Conservation (phyloP, 2,888 invertebrate genomes). For the Agonopterix heracliana region DNA sequence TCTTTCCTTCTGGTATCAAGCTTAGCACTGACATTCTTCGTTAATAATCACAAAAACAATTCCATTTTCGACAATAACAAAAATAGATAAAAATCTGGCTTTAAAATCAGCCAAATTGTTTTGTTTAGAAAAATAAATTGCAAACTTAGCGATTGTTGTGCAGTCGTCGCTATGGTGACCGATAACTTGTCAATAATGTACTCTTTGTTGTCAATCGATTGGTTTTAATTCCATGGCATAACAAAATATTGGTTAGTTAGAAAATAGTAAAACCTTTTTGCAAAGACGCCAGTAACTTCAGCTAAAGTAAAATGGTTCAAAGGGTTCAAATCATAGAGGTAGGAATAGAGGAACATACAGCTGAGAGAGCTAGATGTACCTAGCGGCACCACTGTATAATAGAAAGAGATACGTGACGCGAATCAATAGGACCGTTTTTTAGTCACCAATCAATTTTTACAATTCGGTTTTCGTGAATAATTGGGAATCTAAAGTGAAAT, state of each 20-base stretch:
- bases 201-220: too few relatives aligned
- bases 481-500: too few relatives aligned
- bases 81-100: conserved; percentile 26
- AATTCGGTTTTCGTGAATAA: too few relatives aligned
- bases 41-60: conserved; percentile 23
- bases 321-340: too few relatives aligned
- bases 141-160: conserved; percentile 35
- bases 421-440: too few relatives aligned
- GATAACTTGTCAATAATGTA: conserved; percentile 41
- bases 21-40: conserved; percentile 66
- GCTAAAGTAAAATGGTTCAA: too few relatives aligned
- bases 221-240: background rate
- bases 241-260: conserved; percentile 16
- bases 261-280: background rate
- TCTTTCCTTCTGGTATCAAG: conserved; percentile 68
- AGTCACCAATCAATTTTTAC: too few relatives aligned
- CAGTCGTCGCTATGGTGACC: conserved; percentile 45
- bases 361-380: too few relatives aligned
- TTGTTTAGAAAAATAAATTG: conserved; percentile 24
- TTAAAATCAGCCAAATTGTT: conserved; percentile 28
- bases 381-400: too few relatives aligned
- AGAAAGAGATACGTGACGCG: too few relatives aligned
- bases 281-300: too few relatives aligned
- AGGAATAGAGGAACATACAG: too few relatives aligned
- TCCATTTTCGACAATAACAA: conserved; percentile 38